Percentiles rank a stretch among this genome's conserved stretches.
These are phyloP conservation scores for Drosophila lowei DNA, from an alignment of 1,140 invertebrate species.

Conservation along the genomic window DNA sequence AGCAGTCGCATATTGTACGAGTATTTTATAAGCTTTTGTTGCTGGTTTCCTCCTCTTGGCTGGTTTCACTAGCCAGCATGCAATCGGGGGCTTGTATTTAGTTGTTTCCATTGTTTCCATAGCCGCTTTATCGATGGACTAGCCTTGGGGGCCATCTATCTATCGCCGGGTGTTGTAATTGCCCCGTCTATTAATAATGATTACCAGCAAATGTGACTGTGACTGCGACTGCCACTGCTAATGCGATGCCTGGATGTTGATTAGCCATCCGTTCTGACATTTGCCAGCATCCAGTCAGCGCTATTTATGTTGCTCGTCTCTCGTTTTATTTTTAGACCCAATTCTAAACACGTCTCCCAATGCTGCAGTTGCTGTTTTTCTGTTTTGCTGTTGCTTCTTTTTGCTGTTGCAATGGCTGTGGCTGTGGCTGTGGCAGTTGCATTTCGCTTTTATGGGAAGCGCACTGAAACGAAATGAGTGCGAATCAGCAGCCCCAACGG, in stretches of 20 bases:
- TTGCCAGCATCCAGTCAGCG: constrained; percentile 66
- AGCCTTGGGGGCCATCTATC: constrained; percentile 41
- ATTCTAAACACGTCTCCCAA: constrained; percentile 66
- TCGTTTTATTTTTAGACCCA: constrained; percentile 72
- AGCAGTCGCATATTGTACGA: no score
- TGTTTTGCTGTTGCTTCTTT: constrained; percentile 8
- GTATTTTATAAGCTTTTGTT: constrained; percentile 68
- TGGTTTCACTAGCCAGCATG: constrained; percentile 53
- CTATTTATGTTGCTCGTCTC: constrained; percentile 60
- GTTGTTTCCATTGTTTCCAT: constrained; percentile 28
- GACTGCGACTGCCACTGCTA: constrained; percentile 32
- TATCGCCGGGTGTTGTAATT: constrained; percentile 69
- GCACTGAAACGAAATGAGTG: constrained; percentile 63
- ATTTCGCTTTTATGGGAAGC: constrained; percentile 41
- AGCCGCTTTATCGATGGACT: constrained; percentile 28
- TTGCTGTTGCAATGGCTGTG: constrained; percentile 23
- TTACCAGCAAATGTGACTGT: constrained; percentile 58
- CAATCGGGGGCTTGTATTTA: constrained; percentile 16
- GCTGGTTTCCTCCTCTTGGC: constrained; percentile 17
- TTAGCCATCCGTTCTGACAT: constrained; percentile 65
- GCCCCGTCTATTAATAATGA: constrained; percentile 74
- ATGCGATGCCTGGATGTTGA: constrained; percentile 51
- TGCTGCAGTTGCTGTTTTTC: constrained; percentile 28
- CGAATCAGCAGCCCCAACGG: constrained; percentile 54
- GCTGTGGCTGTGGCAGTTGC: constrained; percentile 20